These are phyloP conservation scores for Brotula barbata DNA, from an alignment of 2,797 vertebrate species.

Conservation along the genomic window DNA sequence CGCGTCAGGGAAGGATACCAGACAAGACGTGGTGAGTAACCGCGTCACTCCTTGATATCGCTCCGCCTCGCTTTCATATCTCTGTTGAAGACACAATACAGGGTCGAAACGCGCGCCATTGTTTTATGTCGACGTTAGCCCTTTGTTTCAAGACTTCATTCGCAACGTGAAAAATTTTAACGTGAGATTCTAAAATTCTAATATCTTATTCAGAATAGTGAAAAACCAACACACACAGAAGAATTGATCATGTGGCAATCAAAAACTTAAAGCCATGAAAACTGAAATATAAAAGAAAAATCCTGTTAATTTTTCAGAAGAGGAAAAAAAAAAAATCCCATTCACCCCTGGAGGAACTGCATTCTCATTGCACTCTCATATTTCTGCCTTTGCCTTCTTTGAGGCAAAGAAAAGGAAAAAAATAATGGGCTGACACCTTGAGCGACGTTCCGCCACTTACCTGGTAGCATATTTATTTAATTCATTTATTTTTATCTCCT, in stretches of 20 bases:
- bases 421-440: constrained; percentile 79
- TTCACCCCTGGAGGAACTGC: constrained; percentile 62
- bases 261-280: constrained; percentile 51
- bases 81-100: constrained; percentile 32
- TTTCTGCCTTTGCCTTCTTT: constrained; percentile 71
- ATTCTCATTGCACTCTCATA: constrained; percentile 63
- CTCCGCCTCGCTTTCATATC: constrained; percentile 49
- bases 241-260: constrained; percentile 34
- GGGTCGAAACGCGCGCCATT: constrained; percentile 28
- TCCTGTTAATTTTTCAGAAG: constrained; percentile 15
- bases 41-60: constrained; percentile 31
- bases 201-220: constrained; percentile 17
- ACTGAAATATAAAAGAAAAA: constrained; percentile 51
- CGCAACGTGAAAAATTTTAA: constrained; percentile 3
- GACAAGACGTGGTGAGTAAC: constrained; percentile 90
- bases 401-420: constrained; percentile 70
- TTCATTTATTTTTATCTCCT: constrained; percentile 79
- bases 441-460: constrained; percentile 77
- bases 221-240: constrained; percentile 7
- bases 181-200: neutral
- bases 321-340: constrained; percentile 39
- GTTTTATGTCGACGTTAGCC: constrained; percentile 4
- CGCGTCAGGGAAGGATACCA: constrained; percentile 91
- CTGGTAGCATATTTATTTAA: constrained; percentile 79
- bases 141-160: constrained; percentile 17